Conservation (phyloP, 1,140 invertebrate species). For the Anastatus disparis region DNA sequence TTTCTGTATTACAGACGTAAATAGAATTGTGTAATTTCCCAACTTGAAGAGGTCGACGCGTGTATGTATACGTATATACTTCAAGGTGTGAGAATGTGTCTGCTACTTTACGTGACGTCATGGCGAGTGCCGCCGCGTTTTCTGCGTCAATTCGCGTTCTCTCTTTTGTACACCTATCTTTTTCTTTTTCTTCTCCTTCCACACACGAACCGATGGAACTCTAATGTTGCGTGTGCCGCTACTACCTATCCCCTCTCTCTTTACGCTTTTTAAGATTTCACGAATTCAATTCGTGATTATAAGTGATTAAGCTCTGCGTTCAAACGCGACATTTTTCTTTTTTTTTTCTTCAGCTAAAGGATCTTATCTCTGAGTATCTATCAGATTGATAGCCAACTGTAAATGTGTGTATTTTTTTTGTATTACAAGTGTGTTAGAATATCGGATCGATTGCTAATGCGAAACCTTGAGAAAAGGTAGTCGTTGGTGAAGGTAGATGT, state of each 20-base stretch:
- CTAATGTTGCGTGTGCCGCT: constrained; percentile 12
- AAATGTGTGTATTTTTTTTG: not conserved
- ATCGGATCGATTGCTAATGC: constrained; percentile 16
- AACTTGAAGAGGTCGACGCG: not conserved
- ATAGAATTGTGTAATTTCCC: constrained; percentile 2
- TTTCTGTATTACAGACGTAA: too few relatives aligned
- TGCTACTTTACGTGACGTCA: constrained; percentile 6
- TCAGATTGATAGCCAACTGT: too few relatives aligned
- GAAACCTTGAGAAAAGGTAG: too few relatives aligned
- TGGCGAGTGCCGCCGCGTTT: not conserved
- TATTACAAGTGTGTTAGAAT: too few relatives aligned
- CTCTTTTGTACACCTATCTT: not conserved
- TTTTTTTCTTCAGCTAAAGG: too few relatives aligned
- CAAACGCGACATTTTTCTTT: not conserved
- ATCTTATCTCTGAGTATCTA: too few relatives aligned
- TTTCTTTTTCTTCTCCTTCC: not conserved
- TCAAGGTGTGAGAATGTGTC: not conserved
- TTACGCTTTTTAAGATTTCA: not conserved
- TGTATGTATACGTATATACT: not conserved
- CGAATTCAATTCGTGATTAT: constrained; percentile 31
- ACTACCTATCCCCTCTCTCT: not conserved
- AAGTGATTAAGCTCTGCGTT: constrained; percentile 7
- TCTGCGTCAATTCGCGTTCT: not conserved
- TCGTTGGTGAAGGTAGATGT: too few relatives aligned
- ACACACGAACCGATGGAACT: not conserved